Evolutionary conservation across 2,113 vertebrate species (phyloP), one percentile per base, ranked within the genome.

Genomic region (Xiphophorus hellerii): DNA sequence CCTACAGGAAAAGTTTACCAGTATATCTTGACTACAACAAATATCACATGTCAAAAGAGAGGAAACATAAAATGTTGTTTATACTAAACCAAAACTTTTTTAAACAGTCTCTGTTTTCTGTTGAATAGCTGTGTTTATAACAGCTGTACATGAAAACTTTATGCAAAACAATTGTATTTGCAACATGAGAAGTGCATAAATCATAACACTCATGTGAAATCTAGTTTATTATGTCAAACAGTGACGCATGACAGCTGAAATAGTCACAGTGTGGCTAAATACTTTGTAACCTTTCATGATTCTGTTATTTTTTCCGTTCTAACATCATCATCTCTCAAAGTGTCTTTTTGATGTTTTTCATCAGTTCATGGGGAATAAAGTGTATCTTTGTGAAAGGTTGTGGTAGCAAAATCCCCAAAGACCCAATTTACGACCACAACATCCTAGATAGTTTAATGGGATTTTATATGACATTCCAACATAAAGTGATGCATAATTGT

Each of bases 111-210:
- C 10, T 69, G 39, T 70, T 60, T 76, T 37, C 82, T 73, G 65
- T 73, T 73, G 76, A 69, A 42, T 30, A 67, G 63, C 69, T 84
- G 68, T 70, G 71, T 69, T 83, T 62, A 65, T 31, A 51, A 71
- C 30, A 33, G 33, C 22, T 69, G 5, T 63, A 61, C 30, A 44
- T 25, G 70, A 39, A 66, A 44, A 77, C 66, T 66, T 77, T 42
- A 33, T 58, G 77, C 73, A 82, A 74, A 71, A 48, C 64, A 67
- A 64, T 88, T 63, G 76, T 76, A 85, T 74, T 28, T 79, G 22
- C 1, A 48, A 62, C 66, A 80, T 81, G 28, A 81, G 62, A 13
- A 62, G 58, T 61, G 42, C 28, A 51, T 29, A 74, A 81, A 77
- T 79, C 60, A 66, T 14, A 37, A 65, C 44, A 68, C n/a, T 69